A percentile compares a stretch with the other conserved stretches of the same genome.
These are phyloP conservation scores for Phataginus tetradactyla DNA, from an alignment of 2,797 vertebrate genomes.

Conservation along the genomic window DNA sequence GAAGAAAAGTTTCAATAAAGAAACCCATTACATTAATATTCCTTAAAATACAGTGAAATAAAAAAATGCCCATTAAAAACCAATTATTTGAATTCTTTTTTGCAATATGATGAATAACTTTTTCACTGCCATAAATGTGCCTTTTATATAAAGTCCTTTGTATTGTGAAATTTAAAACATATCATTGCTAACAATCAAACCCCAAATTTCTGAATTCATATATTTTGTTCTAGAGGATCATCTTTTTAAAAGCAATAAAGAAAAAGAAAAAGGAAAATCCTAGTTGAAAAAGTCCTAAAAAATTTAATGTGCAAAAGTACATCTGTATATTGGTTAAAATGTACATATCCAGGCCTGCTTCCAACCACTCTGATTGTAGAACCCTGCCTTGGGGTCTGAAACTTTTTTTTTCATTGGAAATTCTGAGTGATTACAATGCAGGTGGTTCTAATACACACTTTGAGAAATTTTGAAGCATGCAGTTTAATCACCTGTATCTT, in stretches of 20 bases:
- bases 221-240: background rate
- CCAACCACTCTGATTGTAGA: background rate
- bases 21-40: background rate
- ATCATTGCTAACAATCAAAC: background rate
- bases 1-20: background rate
- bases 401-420: background rate
- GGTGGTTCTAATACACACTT: background rate
- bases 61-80: conserved; percentile 5
- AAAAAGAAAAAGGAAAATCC: background rate
- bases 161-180: background rate
- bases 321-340: background rate
- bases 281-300: background rate
- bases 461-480: background rate
- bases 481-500: background rate
- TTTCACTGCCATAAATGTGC: background rate
- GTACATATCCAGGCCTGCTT: background rate
- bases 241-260: background rate
- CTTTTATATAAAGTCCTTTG: background rate
- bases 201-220: background rate
- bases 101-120: background rate
- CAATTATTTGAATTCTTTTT: background rate
- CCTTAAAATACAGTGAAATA: background rate
- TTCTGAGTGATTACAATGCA: background rate
- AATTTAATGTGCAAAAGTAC: background rate
- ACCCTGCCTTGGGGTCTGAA: background rate